These are phyloP conservation scores for Vollenhovia emeryi DNA, from an alignment of 1,140 invertebrate genomes.

Conservation along the genomic window DNA sequence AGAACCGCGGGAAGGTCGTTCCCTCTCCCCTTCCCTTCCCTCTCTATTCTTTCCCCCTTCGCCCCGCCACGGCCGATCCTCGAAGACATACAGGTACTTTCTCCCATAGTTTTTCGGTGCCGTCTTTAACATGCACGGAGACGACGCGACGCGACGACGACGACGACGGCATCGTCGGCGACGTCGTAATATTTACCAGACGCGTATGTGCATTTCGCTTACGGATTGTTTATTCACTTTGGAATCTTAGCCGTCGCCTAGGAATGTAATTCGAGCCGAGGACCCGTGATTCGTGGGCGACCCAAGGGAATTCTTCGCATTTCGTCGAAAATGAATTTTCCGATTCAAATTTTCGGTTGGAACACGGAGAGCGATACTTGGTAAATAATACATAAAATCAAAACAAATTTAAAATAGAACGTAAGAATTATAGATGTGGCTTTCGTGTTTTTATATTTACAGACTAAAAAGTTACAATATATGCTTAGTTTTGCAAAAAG, in stretches of 20 bases:
- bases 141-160: neutral
- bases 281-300: neutral
- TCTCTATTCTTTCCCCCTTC: constrained; percentile 24
- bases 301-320: neutral
- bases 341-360: neutral
- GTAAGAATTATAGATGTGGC: neutral
- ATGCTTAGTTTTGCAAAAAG: neutral
- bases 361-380: neutral
- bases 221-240: constrained; percentile 61
- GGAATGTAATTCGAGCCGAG: constrained; percentile 30
- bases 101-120: constrained; percentile 75
- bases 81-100: constrained; percentile 73
- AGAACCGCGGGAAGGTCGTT: constrained; percentile 74
- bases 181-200: constrained; percentile 35
- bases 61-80: constrained; percentile 25
- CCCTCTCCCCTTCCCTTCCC: constrained; percentile 57
- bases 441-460: neutral
- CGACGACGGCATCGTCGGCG: neutral
- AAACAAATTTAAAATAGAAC: neutral
- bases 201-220: neutral
- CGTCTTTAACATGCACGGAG: constrained; percentile 60
- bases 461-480: neutral
- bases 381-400: neutral
- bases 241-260: neutral
- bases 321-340: neutral